phyloP scores from a whole-genome alignment of 1,140 invertebrate species.

The Lasioglossum albipes region DNA sequence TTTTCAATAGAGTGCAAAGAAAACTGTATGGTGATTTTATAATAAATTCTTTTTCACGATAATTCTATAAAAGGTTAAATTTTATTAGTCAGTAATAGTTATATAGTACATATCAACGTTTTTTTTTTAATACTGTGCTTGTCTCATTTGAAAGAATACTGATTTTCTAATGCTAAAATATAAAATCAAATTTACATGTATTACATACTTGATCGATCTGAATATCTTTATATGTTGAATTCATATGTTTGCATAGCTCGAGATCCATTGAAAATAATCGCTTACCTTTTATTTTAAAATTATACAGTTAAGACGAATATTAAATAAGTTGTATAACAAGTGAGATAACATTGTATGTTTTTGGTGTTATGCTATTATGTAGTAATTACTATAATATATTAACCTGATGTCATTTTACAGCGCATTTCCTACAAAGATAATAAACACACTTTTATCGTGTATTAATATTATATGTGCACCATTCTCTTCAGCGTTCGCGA shows the following conservation, averaged over 20 bases:
- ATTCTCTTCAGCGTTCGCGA: slow-evolving; percentile 1
- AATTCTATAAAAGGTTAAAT: slow-evolving; percentile 25
- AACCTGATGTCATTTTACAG: slow-evolving; percentile 39
- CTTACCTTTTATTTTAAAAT: slow-evolving; percentile 16
- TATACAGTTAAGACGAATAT: slow-evolving; percentile 31
- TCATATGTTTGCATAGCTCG: not conserved
- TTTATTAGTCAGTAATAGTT: slow-evolving; percentile 32
- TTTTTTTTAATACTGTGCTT: slow-evolving; percentile 9
- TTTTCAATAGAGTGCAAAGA: too few relatives aligned
- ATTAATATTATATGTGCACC: slow-evolving; percentile 31
- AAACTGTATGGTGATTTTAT: too few relatives aligned
- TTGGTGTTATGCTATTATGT: slow-evolving; percentile 22
- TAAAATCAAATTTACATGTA: not conserved
- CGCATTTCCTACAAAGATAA: slow-evolving; percentile 44
- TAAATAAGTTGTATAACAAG: slow-evolving; percentile 42
- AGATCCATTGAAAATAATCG: slow-evolving; percentile 16
- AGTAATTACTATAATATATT: slow-evolving; percentile 41
- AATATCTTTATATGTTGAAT: slow-evolving; percentile 5
- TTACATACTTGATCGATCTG: not conserved
- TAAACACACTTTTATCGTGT: slow-evolving; percentile 24
- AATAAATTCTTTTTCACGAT: too few relatives aligned
- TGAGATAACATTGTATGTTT: slow-evolving; percentile 34
- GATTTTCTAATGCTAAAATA: not conserved
- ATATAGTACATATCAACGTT: slow-evolving; percentile 12
- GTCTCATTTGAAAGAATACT: not conserved